These are phyloP conservation scores for Eulemur mongoz DNA, from an alignment of 2,797 vertebrate genomes.

Conservation along the genomic window DNA sequence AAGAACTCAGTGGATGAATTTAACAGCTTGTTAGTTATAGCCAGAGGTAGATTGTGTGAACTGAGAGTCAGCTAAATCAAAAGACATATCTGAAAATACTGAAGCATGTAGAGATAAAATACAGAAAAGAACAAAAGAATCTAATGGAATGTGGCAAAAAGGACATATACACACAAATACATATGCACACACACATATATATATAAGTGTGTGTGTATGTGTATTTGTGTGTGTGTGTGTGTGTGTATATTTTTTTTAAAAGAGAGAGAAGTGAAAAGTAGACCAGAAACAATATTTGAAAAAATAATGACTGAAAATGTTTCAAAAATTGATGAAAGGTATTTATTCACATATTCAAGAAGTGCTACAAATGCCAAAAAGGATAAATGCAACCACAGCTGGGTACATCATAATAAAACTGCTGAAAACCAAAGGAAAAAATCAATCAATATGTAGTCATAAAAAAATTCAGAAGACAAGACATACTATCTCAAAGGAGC, in stretches of 20 bases:
- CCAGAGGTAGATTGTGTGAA: not conserved
- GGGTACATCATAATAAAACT: not conserved
- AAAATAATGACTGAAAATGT: not conserved
- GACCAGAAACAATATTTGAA: not conserved
- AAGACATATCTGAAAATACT: conserved; percentile 4
- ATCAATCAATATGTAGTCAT: not conserved
- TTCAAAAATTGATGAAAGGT: not conserved
- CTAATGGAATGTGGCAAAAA: not conserved
- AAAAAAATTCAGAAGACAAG: not conserved
- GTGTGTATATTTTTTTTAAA: no score
- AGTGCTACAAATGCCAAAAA: not conserved
- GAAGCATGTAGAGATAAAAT: not conserved
- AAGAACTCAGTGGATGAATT: not conserved
- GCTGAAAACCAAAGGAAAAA: not conserved
- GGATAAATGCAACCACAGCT: not conserved
- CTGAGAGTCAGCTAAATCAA: conserved; percentile 6
- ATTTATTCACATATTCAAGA: not conserved
- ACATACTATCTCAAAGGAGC: not conserved
- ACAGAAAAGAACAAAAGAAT: not conserved
- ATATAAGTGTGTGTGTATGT: no score
- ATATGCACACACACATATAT: no score
- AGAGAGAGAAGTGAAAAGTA: not conserved
- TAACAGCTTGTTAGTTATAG: not conserved
- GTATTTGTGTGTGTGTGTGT: not conserved
- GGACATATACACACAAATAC: not conserved